A percentile compares a stretch with the other conserved stretches of the same genome.
phyloP scores from a whole-genome alignment of 53 echinoderm and acorn worm species.

The Apostichopus leukothele region DNA sequence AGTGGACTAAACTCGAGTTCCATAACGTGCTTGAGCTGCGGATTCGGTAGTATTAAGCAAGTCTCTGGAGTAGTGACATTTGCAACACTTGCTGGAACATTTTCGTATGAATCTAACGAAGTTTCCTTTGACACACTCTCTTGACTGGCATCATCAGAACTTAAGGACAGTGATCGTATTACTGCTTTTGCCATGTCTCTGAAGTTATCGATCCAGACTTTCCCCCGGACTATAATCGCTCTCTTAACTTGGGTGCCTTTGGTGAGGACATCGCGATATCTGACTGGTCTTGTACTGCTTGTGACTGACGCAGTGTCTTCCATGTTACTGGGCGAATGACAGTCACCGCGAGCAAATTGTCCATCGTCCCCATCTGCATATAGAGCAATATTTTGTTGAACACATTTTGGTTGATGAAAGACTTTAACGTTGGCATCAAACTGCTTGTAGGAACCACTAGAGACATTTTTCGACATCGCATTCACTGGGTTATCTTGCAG shows the following conservation, averaged over 20 bases:
- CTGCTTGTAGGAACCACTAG: not conserved
- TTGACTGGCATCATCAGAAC: not conserved
- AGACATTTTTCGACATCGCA: no score
- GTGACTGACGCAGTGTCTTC: not conserved
- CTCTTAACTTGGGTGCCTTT: not conserved
- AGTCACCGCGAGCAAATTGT: slow-evolving; percentile 31
- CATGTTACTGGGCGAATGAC: not conserved
- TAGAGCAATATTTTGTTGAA: not conserved
- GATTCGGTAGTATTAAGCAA: not conserved
- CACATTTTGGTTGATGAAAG: not conserved
- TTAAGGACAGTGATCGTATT: slow-evolving; percentile 19
- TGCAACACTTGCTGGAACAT: not conserved
- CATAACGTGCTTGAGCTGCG: not conserved
- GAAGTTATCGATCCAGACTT: slow-evolving; percentile 35
- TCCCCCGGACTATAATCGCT: slow-evolving; percentile 12
- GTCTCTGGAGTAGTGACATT: not conserved
- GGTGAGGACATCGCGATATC: slow-evolving; percentile 1
- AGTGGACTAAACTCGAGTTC: not conserved
- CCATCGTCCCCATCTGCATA: slow-evolving; percentile 1
- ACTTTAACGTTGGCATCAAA: not conserved
- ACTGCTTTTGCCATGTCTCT: slow-evolving; percentile 45
- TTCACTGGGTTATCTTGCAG: not conserved
- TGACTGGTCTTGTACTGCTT: slow-evolving; percentile 14
- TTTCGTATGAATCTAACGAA: not conserved
- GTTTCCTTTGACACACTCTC: not conserved